Evolutionary conservation across 64 coral and sea anemone species (phyloP).

Genomic region (Montipora cactus): DNA sequence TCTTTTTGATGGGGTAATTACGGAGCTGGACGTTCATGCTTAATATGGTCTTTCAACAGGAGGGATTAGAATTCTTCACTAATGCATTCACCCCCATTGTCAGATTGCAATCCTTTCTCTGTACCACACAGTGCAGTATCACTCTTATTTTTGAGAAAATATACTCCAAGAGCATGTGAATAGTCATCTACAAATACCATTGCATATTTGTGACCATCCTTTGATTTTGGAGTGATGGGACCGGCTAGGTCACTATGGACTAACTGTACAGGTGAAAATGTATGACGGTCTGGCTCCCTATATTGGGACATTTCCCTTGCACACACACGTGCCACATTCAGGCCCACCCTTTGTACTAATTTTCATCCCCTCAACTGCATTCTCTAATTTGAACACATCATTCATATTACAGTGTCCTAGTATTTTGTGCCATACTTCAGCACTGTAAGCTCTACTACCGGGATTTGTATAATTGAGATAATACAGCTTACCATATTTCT

Average conservation of each 20-base stretch:
- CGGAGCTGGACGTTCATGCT: slow-evolving; percentile 46
- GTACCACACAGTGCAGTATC: slow-evolving; percentile 44
- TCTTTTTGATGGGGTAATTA: slow-evolving; percentile 56
- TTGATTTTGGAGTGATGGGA: slow-evolving; percentile 28
- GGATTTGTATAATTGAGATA: slow-evolving; percentile 16
- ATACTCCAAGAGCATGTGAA: slow-evolving; percentile 46
- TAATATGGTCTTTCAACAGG: slow-evolving; percentile 16
- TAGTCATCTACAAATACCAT: slow-evolving; percentile 51
- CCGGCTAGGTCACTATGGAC: slow-evolving; percentile 51
- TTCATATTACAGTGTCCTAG: slow-evolving; percentile 46
- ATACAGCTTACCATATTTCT: slow-evolving; percentile 18
- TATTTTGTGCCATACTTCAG: slow-evolving; percentile 23
- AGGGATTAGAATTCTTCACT: slow-evolving; percentile 26
- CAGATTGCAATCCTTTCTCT: slow-evolving; percentile 55
- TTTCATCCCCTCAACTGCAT: slow-evolving; percentile 64
- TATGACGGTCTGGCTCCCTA: slow-evolving; percentile 27
- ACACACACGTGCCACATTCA: slow-evolving; percentile 49
- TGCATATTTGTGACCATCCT: slow-evolving; percentile 50
- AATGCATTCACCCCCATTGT: slow-evolving; percentile 46
- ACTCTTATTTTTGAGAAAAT: slow-evolving; percentile 54
- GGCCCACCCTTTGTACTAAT: slow-evolving; percentile 8
- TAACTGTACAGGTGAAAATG: slow-evolving; percentile 24
- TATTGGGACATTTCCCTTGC: slow-evolving; percentile 22
- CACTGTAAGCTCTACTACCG: too few species aligned
- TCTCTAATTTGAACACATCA: slow-evolving; percentile 34